Evolutionary conservation across 2,888 invertebrate genomes (phyloP), one percentile per base, ranked within the genome.

Genomic region (Auanema sp.): DNA sequence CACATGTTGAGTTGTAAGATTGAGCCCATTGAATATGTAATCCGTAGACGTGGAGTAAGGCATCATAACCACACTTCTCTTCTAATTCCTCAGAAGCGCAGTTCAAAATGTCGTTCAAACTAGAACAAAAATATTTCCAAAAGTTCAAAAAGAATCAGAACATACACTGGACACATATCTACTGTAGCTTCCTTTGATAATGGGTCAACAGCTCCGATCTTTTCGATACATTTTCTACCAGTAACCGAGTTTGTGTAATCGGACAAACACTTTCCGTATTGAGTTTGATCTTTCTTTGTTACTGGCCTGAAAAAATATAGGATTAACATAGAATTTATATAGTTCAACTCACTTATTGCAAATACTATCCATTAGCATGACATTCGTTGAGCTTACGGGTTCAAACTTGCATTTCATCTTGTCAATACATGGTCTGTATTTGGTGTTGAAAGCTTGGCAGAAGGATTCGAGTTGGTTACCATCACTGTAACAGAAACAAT

Each of bases 41-140:
- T 59, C 76, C 75, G 66, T 76, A 80, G 18, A 79, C 74, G 64
- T 80, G 81, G 24, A 79, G 64, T 24, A 80, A 66, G n/a, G 80
- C 78, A 44, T 81, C 81, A 53, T 69, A 75, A 6, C 81, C 81
- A 57, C 81, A 81, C 16, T 67, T 16, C 44, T 61, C 58, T 52
- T 75, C 76, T 16, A 80, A 66, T 11, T 65, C 67, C 3, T 43
- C 43, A 6, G 74, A 54, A 1, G 75, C 56, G 61, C 80, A 80
- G 21, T 62, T 47, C 42, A 79, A 64, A n/a, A 79, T 68, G 1
- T 61, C 50, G 57, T 78, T 71, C 24, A 79, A 54, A 53, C 75
- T 77, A 63, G 51, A 76, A 61, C 44, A 54, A 10, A 14, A 47
- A 5, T 33, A 5, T 3, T 5, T 33, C 6, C 3, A 12, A 24